Conservation (phyloP, 35 echinoderm and acorn worm genomes). For the Heliocidaris erythrogramma region DNA sequence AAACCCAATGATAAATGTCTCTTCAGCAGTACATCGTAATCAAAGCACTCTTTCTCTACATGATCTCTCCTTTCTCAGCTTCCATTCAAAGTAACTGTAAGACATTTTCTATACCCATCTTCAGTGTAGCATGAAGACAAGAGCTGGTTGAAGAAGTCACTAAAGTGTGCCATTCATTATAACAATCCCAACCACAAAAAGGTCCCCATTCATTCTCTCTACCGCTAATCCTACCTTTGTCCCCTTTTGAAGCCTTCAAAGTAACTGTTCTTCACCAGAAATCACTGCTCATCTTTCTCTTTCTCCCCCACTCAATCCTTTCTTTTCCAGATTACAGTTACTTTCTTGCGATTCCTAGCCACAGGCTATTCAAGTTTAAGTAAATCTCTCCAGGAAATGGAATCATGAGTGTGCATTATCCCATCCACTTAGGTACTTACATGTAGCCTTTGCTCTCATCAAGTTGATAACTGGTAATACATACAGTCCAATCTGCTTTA, state of each 20-base stretch:
- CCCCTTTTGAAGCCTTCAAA: not conserved
- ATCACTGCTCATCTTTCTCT: not conserved
- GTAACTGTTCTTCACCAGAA: not conserved
- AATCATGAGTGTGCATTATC: not conserved
- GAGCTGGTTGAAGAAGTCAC: not conserved
- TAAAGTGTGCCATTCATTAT: not conserved
- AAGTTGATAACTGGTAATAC: not conserved
- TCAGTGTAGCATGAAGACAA: not conserved
- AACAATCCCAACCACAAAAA: not conserved
- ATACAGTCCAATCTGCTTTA: too few relatives aligned
- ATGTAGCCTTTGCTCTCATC: not conserved
- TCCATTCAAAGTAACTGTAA: not conserved
- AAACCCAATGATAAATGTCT: not conserved
- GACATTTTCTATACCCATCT: not conserved
- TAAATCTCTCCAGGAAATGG: not conserved
- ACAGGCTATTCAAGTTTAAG: not conserved
- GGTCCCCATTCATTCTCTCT: not conserved
- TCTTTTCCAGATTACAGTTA: not conserved
- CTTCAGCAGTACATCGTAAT: not conserved
- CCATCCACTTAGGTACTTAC: not conserved
- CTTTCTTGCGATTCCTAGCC: not conserved
- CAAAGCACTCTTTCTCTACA: not conserved
- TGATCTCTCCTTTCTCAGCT: not conserved
- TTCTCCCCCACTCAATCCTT: not conserved
- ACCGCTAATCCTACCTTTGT: not conserved